Conservation (phyloP, 2,797 vertebrate species). For the Epinephelus coioides region DNA sequence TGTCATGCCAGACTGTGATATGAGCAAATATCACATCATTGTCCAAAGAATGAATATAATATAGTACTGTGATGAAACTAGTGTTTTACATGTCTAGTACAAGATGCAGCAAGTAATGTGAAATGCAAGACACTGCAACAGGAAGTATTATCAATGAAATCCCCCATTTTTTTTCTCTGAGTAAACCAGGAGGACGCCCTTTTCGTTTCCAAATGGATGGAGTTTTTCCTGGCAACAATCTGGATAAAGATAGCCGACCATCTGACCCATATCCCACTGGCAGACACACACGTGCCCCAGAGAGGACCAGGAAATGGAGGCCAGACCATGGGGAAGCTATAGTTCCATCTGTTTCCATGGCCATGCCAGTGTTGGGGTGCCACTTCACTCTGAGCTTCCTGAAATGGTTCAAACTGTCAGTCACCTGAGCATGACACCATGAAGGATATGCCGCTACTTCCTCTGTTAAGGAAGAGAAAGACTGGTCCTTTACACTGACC, state of each 20-base stretch:
- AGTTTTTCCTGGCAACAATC: conserved; percentile 74
- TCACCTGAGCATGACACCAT: conserved; percentile 61
- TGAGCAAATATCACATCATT: too few species aligned
- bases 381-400: conserved; percentile 66
- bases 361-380: conserved; percentile 65
- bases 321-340: conserved; percentile 79
- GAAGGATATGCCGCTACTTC: conserved; percentile 17
- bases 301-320: conserved; percentile 84
- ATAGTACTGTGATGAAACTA: too few species aligned
- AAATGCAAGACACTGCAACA: neutral
- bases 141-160: conserved; percentile 61
- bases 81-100: neutral
- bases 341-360: conserved; percentile 82
- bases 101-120: neutral
- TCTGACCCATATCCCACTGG: conserved; percentile 85
- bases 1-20: too few species aligned
- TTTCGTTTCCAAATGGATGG: conserved; percentile 67
- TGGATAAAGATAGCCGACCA: conserved; percentile 80
- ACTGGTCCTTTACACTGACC: neutral
- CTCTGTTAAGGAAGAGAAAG: neutral
- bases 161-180: conserved; percentile 3
- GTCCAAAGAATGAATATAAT: too few species aligned
- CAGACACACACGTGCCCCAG: conserved; percentile 79
- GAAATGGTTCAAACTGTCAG: conserved; percentile 69
- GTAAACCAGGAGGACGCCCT: conserved; percentile 57